Evolutionary conservation across 2,113 vertebrate species (phyloP).

Genomic region (Thryonomys swinderianus): DNA sequence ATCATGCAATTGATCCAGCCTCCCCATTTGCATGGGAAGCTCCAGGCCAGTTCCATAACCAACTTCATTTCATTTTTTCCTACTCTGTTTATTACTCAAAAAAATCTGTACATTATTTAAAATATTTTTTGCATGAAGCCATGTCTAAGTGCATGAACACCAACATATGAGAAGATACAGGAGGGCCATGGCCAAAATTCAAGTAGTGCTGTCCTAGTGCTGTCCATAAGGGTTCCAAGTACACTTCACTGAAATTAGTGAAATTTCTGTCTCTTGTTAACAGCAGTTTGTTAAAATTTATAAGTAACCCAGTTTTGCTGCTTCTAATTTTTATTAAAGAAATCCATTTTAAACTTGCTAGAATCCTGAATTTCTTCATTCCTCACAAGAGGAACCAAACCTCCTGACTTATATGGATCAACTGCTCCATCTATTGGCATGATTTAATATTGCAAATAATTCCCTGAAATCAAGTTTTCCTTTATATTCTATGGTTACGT

Average conservation of each 20-base stretch:
- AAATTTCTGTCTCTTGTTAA: conserved; percentile 61
- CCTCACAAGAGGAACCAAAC: neutral
- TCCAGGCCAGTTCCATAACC: neutral
- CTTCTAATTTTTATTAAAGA: conserved; percentile 72
- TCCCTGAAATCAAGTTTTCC: conserved; percentile 39
- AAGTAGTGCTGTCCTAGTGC: conserved; percentile 45
- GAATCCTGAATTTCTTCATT: conserved; percentile 51
- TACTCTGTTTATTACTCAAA: neutral
- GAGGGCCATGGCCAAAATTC: conserved; percentile 38
- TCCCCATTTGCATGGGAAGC: neutral
- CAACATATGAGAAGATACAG: neutral
- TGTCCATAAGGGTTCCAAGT: conserved; percentile 62
- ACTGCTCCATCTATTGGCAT: conserved; percentile 84
- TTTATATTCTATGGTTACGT: conserved; percentile 28
- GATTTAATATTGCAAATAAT: conserved; percentile 64
- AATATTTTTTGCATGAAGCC: neutral
- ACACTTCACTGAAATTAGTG: conserved; percentile 60
- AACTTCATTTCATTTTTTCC: conserved; percentile 32
- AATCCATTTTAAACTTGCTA: conserved; percentile 72
- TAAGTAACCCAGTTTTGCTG: conserved; percentile 78
- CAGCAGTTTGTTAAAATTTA: conserved; percentile 77
- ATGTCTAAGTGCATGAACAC: neutral
- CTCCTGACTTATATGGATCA: conserved; percentile 68
- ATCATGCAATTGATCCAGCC: neutral
- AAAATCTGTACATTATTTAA: conserved; percentile 26